These are phyloP conservation scores for Betta splendens DNA, from an alignment of 2,797 vertebrate genomes.

Conservation along the genomic window DNA sequence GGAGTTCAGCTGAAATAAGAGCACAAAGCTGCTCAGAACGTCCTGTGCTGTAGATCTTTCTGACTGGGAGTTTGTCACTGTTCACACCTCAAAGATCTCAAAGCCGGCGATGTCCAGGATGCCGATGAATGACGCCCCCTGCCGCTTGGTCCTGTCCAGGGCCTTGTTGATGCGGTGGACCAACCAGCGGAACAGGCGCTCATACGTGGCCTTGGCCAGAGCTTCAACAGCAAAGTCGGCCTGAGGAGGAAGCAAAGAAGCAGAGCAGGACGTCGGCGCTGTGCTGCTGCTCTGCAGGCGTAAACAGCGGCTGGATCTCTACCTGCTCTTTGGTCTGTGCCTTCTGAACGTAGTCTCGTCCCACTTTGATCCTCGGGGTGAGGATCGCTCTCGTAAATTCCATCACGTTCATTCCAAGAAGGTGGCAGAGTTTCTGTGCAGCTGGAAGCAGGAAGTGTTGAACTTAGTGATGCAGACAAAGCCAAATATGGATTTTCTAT, in stretches of 20 bases:
- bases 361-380: conserved; percentile 95
- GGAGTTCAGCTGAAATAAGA: conserved; percentile 85
- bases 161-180: conserved; percentile 98
- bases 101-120: conserved; percentile 98
- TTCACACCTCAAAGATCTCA: conserved; percentile 94
- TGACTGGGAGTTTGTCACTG: not conserved
- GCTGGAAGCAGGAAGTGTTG: conserved; percentile 70
- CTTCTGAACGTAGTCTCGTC: conserved; percentile 97
- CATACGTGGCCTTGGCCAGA: conserved; percentile 95
- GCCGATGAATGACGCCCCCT: conserved; percentile 97
- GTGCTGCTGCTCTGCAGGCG: not conserved
- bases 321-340: conserved; percentile 99
- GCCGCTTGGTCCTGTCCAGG: conserved; percentile 94
- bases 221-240: conserved; percentile 98
- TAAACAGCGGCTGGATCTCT: conserved; percentile 15
- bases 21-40: no score
- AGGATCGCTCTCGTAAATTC: conserved; percentile 96
- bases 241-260: conserved; percentile 66
- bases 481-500: no score
- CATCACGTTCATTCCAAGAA: conserved; percentile 94
- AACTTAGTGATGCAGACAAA: not conserved
- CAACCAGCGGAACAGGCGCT: conserved; percentile 97
- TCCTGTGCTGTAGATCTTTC: no score
- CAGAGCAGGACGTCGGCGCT: not conserved
- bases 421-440: conserved; percentile 96